A percentile compares a stretch with the other conserved stretches of the same genome.
phyloP scores from a whole-genome alignment of 30 jellyfish, hydroid and myxozoan species.

The Aurelia aurita complex sp. Pacific region DNA sequence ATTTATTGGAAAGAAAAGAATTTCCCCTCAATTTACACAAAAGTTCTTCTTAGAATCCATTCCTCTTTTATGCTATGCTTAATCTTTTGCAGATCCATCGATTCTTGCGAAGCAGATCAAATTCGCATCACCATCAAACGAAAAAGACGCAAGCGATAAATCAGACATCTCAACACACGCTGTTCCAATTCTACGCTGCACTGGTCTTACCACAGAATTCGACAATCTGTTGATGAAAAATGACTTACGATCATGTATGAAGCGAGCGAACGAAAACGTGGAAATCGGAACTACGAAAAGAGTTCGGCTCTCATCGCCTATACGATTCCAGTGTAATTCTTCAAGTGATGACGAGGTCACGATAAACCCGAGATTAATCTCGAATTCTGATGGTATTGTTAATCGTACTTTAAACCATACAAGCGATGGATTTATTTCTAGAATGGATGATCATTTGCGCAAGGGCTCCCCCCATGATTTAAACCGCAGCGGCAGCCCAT shows the following conservation, averaged over 20 bases:
- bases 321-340: constrained; percentile 10
- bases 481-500: constrained; percentile 6
- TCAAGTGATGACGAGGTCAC: constrained; percentile 62
- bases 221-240: constrained; percentile 31
- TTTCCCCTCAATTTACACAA: too few relatives aligned
- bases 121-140: constrained; percentile 38
- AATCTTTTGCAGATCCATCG: constrained; percentile 26
- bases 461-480: not conserved
- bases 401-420: too few relatives aligned
- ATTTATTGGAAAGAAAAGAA: too few relatives aligned
- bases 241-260: constrained; percentile 26
- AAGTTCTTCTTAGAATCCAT: not conserved
- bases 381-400: constrained; percentile 21
- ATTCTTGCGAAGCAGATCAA: constrained; percentile 43
- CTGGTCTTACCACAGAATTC: constrained; percentile 53
- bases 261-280: not conserved
- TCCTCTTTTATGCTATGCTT: not conserved
- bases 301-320: constrained; percentile 51
- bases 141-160: constrained; percentile 10
- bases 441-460: not conserved
- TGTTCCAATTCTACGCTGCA: constrained; percentile 11
- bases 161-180: constrained; percentile 14
- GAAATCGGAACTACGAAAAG: constrained; percentile 11
- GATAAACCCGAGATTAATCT: constrained; percentile 31
- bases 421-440: not conserved